These are phyloP conservation scores for Drosophila paranaensis DNA, from an alignment of 2,888 invertebrate species.

Conservation along the genomic window DNA sequence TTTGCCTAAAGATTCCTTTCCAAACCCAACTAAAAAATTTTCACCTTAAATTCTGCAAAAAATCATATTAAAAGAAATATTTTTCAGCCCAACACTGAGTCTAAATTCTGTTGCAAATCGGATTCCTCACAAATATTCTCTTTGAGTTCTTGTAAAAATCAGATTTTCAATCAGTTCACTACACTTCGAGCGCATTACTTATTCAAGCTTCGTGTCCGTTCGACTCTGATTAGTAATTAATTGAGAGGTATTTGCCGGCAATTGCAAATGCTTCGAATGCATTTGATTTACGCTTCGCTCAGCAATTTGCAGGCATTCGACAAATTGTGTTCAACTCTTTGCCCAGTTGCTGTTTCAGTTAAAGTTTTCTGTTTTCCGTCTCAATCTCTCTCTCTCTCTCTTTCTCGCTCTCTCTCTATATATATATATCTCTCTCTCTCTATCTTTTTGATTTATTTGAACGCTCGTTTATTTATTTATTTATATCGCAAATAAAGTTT, in stretches of 20 bases:
- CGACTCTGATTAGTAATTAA: constrained; percentile 5
- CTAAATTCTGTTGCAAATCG: not conserved
- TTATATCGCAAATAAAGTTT: constrained; percentile 34
- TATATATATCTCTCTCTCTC: too few species aligned
- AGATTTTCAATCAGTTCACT: not conserved
- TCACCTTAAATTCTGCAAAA: too few species aligned
- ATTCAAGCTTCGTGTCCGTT: not conserved
- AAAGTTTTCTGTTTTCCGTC: constrained; percentile 9
- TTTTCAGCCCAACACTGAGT: too few species aligned
- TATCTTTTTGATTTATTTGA: constrained; percentile 3
- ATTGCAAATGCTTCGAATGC: constrained; percentile 55
- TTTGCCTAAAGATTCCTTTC: too few species aligned
- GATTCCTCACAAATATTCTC: too few species aligned
- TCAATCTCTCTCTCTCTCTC: not conserved
- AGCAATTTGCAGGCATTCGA: constrained; percentile 43
- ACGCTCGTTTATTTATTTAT: constrained; percentile 48
- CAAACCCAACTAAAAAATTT: too few species aligned
- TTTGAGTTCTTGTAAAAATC: not conserved
- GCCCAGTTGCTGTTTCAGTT: constrained; percentile 21
- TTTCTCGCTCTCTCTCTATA: not conserved
- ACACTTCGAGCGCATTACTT: not conserved
- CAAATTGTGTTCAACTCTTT: constrained; percentile 17
- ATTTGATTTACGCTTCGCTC: constrained; percentile 50
- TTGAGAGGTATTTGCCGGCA: constrained; percentile 12
- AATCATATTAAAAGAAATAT: too few species aligned